Base-by-base conservation (phyloP, 1,140 invertebrate species). In the Neodiprion lecontei region DNA sequence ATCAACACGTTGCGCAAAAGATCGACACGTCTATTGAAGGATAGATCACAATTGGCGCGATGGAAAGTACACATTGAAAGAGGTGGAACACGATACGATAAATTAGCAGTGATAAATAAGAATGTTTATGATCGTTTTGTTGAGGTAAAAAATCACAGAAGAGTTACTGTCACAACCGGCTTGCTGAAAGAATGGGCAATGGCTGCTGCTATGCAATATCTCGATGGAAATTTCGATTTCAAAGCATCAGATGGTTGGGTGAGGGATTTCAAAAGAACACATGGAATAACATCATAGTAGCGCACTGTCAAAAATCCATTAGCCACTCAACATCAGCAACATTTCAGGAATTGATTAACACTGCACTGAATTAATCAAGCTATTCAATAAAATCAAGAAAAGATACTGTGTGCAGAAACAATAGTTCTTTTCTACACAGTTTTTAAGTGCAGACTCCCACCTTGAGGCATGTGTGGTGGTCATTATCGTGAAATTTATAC, bases 161-260 rank as follows among this genome's bases (percentile, higher is more conserved):
- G 4, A 61, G 53, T 12, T 17, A 12, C n/a, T 7, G 53, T 61
- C n/a, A 61, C 53, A 8, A 61, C 53, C n/a, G 3, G 53, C 53
- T 4, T 61, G 53, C 53, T 61, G 11, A 12, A 61, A 61, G 11
- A 61, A 61, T 61, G 7, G 53, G 53, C 53, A 12, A 61, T 61
- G 53, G 53, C 11, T 12, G 53, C 11, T 61, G 53, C n/a, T 61
- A 12, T 61, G 1, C 53, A 61, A 61, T 61, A 12, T 61, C 11
- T 61, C 53, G 53, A 61, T 61, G 53, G 2, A 61, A 17, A 71
- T 70, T 79, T 80, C 66, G n/a, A 70, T 17, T 80, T 79, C 69
- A 75, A 71, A 70, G 79, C 75, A 9, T 76, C 72, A 9, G 17
- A 75, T 50, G 14, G 17, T 14, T 79, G 80, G 79, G 76, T 75